Evolutionary conservation across 2,113 vertebrate species (phyloP), one percentile per base, ranked within the genome.

Genomic region (Thinocorus orbignyianus): DNA sequence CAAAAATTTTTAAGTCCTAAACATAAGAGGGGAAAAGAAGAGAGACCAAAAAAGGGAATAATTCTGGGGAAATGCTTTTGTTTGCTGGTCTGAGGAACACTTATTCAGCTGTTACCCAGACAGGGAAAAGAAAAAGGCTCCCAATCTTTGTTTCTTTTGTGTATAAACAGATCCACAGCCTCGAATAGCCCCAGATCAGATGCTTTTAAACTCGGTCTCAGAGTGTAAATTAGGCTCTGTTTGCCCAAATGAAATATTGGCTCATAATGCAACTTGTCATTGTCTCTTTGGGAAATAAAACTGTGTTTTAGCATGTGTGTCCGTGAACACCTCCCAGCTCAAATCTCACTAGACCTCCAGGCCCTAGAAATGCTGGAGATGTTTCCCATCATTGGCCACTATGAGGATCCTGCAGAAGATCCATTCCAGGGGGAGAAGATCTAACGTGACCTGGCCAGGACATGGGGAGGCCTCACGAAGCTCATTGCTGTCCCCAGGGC

Each of bases 371-470:
- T 88, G 13, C 62, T 33, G 41, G 74, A 77, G 78, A 7, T 66
- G 10, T 54, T 87, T 82, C 74, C 81, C 46, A 33, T 25, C 41
- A 5, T 14, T 46, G 52, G 31, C 66, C 2, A 1, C 44, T 17
- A 5, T 2, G 1, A 44, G 58, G 49, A 73, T 65, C 28, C 54
- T 22, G 2, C 6, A 33, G 69, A 69, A 33, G 9, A 33, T 79
- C 20, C 0, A 0, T 28, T 79, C 20, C 0, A 0, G 58, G 49
- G 14, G 76, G 7, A 55, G 4, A 2, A 0, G 70, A 33, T 57
- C 57, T 61, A 70, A 44, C 1, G 5, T 0, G 1, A 44, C 41
- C 19, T 6, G 4, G 39, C 44, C 51, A 48, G 88, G 74, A 25
- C 42, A 3, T 3, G 7, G 17, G 39, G 26, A 76, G 25, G 44